Evolutionary conservation across 2,888 invertebrate species (phyloP), one percentile per base, ranked within the genome.

Genomic region (Xestia rhomboidea): DNA sequence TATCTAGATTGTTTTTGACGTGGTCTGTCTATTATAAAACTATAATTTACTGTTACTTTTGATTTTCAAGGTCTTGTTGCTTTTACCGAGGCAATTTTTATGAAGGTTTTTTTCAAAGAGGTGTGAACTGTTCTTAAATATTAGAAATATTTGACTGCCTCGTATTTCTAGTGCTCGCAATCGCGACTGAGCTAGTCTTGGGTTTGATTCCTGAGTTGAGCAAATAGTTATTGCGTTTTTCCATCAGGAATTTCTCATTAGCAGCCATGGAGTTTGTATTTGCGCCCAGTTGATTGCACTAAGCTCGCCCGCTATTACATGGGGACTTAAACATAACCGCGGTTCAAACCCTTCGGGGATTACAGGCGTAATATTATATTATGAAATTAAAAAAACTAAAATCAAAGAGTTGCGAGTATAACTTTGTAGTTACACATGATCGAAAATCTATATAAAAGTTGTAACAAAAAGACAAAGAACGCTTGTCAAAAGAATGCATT

Each of bases 41-140:
- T 57, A 15, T 15, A 49, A 27, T 41, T n/a, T 44, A n/a, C 62
- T 51, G 69, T 77, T 78, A 77, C 77, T 79, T 77, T 79, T 79
- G 2, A 38, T 51, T 30, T 60, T 15, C 49, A 62, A 73, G 80
- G 81, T 79, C 21, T 1, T 27, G 27, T 0, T 3, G 1, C 46
- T 57, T 57, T 54, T 63, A n/a, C 30, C 2, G 4, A 41, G 2
- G 15, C 38, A 54, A n/a, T 64, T 68, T 27, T 38, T 27, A 15
- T 44, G 51, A 79, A 70, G 79, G 77, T 79, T 21, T 0, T 70
- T 44, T 38, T 5, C 24, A 49, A 54, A n/a, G n/a, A n/a, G 1
- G 13, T 0, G 2, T 49, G 13, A 11, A 57, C 21, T 6, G 18
- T 5, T 54, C 62, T 62, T 30, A 18, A 0, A 18, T 8, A 24